A percentile compares a stretch with the other conserved stretches of the same genome.
These are phyloP conservation scores for Albula goreensis DNA, from an alignment of 2,113 vertebrate species.

Conservation along the genomic window DNA sequence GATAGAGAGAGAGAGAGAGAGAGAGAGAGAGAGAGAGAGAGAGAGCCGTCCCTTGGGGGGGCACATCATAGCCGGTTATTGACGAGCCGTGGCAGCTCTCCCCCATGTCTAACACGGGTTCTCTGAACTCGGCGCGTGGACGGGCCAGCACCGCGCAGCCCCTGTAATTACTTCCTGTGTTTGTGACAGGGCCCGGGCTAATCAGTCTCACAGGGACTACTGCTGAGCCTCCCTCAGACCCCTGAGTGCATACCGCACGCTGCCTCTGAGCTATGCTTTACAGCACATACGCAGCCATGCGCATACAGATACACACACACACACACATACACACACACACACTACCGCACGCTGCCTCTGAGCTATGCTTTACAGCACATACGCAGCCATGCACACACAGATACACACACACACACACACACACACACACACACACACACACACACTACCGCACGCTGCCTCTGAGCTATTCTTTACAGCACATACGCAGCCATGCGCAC, in stretches of 20 bases:
- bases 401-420: too few species aligned
- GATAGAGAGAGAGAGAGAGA: too few species aligned
- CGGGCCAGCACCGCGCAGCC: background rate
- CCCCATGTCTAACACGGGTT: background rate
- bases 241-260: background rate
- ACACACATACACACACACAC: too few species aligned
- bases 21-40: background rate
- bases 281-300: too few species aligned
- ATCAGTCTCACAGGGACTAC: constrained; percentile 16
- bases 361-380: too few species aligned
- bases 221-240: background rate
- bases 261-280: background rate
- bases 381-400: too few species aligned
- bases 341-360: too few species aligned
- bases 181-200: constrained; percentile 3
- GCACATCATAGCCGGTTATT: background rate
- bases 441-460: too few species aligned
- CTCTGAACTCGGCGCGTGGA: constrained; percentile 10
- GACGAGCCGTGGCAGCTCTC: background rate
- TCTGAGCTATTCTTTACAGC: too few species aligned
- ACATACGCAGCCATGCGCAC: too few species aligned
- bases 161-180: background rate
- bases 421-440: too few species aligned
- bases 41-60: background rate
- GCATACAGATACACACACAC: too few species aligned